phyloP scores from a whole-genome alignment of 2,888 invertebrate genomes.

The Cheilosia variabilis region DNA sequence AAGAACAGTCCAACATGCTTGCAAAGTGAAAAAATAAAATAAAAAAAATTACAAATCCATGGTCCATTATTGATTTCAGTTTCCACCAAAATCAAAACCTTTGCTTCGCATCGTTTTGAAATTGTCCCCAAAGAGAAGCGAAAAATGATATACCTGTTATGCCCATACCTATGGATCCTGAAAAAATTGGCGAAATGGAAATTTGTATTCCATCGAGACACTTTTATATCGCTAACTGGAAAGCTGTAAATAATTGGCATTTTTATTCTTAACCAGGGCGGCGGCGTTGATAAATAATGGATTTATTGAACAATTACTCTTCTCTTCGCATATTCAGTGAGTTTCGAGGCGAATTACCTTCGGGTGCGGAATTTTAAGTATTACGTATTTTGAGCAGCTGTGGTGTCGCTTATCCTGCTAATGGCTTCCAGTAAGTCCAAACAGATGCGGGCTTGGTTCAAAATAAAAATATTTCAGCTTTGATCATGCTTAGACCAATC shows the following conservation, averaged over 20 bases:
- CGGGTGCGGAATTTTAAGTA: slow-evolving; percentile 12
- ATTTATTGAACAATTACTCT: slow-evolving; percentile 52
- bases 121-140: too few species aligned
- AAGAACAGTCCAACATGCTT: too few species aligned
- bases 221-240: slow-evolving; percentile 9
- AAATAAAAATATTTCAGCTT: too few species aligned
- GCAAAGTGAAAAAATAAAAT: too few species aligned
- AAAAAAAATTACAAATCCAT: too few species aligned
- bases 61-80: too few species aligned
- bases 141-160: not conserved
- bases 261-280: slow-evolving; percentile 24
- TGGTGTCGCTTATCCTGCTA: too few species aligned
- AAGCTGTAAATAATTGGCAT: slow-evolving; percentile 35
- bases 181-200: slow-evolving; percentile 20
- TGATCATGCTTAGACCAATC: too few species aligned
- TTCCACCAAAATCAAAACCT: too few species aligned
- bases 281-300: slow-evolving; percentile 43
- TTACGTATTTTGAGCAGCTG: not conserved
- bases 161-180: not conserved
- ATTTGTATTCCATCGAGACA: slow-evolving; percentile 41
- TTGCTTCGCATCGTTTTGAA: too few species aligned
- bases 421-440: too few species aligned
- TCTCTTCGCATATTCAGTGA: slow-evolving; percentile 14
- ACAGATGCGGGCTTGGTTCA: too few species aligned
- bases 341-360: not conserved